Conservation (phyloP, 2,113 vertebrate species). For the Barbus barbus region DNA sequence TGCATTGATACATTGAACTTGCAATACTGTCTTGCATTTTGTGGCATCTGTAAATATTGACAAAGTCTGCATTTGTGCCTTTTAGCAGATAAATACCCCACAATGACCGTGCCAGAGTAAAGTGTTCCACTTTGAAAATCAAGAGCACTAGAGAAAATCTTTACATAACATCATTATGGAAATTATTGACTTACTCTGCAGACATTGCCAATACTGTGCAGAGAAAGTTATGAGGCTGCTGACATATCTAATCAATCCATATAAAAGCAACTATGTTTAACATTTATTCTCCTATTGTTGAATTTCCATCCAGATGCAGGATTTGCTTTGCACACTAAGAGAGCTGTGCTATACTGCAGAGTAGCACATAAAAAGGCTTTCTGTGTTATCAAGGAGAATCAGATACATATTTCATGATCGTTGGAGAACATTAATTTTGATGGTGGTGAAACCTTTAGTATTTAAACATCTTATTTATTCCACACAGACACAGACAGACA, state of each 20-base stretch:
- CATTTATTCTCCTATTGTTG: neutral
- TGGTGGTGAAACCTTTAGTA: neutral
- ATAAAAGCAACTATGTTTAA: neutral
- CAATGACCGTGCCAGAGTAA: too few species aligned
- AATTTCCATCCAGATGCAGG: neutral
- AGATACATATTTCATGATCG: conserved; percentile 17
- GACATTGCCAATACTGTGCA: neutral
- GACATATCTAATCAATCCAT: neutral
- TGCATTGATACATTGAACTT: neutral
- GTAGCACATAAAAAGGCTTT: neutral
- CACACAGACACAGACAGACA: too few species aligned
- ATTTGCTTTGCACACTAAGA: neutral
- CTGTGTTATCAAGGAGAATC: neutral
- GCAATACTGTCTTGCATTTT: neutral
- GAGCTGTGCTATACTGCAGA: neutral
- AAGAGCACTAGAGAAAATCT: conserved; percentile 22
- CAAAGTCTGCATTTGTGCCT: neutral
- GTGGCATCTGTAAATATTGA: neutral
- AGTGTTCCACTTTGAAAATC: neutral
- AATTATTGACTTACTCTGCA: neutral
- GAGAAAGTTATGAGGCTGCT: neutral
- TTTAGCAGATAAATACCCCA: neutral
- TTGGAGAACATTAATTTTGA: neutral
- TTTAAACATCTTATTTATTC: neutral
- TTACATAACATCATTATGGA: conserved; percentile 14